phyloP scores from a whole-genome alignment of 92 coral and sea anemone genomes.

The Chrysogorgia sp. region DNA sequence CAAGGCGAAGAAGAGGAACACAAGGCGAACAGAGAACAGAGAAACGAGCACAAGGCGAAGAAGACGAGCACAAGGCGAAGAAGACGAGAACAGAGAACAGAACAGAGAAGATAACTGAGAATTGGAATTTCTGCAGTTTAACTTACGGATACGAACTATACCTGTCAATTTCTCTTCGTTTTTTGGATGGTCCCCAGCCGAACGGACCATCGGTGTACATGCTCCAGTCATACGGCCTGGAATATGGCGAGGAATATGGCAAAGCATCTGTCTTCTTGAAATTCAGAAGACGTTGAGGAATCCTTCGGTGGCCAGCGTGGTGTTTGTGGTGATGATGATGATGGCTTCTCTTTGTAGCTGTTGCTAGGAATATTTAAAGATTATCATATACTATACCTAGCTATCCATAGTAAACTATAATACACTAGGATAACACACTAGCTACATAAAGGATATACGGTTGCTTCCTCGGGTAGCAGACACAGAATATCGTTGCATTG shows the following conservation, averaged over 20 bases:
- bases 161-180: slow-evolving; percentile 10
- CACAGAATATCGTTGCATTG: too few species aligned
- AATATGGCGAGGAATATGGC: slow-evolving; percentile 39
- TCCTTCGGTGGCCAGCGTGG: neutral
- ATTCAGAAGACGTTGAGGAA: neutral
- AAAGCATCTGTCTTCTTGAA: slow-evolving; percentile 26
- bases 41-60: too few species aligned
- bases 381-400: too few species aligned
- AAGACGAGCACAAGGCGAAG: too few species aligned
- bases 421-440: too few species aligned
- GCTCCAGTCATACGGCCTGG: slow-evolving; percentile 37
- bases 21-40: too few species aligned
- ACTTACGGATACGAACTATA: neutral
- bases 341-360: neutral
- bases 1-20: too few species aligned
- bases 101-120: too few species aligned
- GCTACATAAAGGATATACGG: too few species aligned
- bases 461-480: too few species aligned
- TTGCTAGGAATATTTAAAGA: neutral
- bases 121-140: neutral
- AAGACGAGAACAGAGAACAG: too few species aligned
- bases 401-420: too few species aligned
- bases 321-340: neutral
- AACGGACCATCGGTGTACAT: slow-evolving; percentile 39
- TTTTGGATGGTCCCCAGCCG: slow-evolving; percentile 41